phyloP scores from a whole-genome alignment of 2,113 vertebrate species.

The Irena cyanogastra region DNA sequence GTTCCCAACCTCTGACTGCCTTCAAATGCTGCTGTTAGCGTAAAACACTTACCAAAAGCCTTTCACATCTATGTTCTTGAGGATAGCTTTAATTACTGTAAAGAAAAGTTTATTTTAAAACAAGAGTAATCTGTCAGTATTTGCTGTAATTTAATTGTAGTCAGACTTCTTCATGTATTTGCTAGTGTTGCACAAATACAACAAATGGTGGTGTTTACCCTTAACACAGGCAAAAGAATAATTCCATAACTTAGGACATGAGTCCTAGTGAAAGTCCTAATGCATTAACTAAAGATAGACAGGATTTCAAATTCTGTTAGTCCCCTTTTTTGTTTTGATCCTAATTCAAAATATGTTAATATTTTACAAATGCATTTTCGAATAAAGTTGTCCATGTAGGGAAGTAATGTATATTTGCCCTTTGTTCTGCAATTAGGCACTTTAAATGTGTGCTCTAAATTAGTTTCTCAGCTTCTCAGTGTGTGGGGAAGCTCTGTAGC shows the following conservation, averaged over 20 bases:
- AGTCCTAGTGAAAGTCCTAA: background rate
- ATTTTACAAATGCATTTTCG: background rate
- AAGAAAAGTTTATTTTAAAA: background rate
- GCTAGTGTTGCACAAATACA: background rate
- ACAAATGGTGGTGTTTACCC: background rate
- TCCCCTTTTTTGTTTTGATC: background rate
- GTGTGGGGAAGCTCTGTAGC: background rate
- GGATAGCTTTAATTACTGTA: background rate
- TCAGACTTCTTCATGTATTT: background rate
- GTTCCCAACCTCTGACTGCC: background rate
- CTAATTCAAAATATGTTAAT: background rate
- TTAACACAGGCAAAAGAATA: background rate
- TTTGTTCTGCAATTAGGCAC: background rate
- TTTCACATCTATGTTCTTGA: background rate
- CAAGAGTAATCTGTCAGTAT: background rate
- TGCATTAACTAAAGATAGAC: background rate
- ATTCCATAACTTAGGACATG: background rate
- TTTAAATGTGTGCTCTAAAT: background rate
- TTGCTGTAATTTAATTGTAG: background rate
- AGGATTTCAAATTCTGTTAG: background rate
- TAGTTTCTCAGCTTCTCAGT: background rate
- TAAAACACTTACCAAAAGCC: background rate
- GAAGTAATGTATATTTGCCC: background rate
- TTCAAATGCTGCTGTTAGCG: background rate
- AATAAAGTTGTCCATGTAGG: background rate